Conservation (phyloP, 2,113 vertebrate species). For the Chamaea fasciata region DNA sequence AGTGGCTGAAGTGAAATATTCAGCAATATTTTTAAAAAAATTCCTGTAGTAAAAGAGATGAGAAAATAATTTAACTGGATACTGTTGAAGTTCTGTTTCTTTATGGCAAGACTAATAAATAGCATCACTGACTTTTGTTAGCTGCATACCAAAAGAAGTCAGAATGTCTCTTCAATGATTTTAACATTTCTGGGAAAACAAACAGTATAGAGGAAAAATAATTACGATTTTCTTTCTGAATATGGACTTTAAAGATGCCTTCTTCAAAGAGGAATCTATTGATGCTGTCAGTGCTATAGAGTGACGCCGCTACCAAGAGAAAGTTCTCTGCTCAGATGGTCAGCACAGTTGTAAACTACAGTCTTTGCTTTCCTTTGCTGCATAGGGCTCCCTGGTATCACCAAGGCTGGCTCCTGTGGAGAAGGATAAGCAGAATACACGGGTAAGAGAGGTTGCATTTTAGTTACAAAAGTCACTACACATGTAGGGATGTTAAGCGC, state of each 20-base stretch:
- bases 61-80: background rate
- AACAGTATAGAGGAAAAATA: background rate
- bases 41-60: background rate
- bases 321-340: background rate
- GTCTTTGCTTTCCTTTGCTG: background rate
- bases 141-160: background rate
- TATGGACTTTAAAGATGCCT: background rate
- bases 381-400: background rate
- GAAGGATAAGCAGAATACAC: background rate
- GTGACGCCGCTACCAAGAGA: background rate
- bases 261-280: background rate
- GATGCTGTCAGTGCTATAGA: background rate
- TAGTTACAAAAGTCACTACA: background rate
- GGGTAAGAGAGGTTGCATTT: background rate
- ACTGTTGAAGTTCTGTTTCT: background rate
- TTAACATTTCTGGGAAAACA: background rate
- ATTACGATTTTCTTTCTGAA: background rate
- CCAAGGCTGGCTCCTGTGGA: background rate
- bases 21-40: background rate
- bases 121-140: background rate
- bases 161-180: background rate
- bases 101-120: background rate
- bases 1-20: background rate
- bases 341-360: background rate
- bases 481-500: background rate